A percentile compares a stretch with the other conserved stretches of the same genome.
These are phyloP conservation scores for Asteroscopus sphinx DNA, from an alignment of 2,888 invertebrate genomes.

Conservation along the genomic window DNA sequence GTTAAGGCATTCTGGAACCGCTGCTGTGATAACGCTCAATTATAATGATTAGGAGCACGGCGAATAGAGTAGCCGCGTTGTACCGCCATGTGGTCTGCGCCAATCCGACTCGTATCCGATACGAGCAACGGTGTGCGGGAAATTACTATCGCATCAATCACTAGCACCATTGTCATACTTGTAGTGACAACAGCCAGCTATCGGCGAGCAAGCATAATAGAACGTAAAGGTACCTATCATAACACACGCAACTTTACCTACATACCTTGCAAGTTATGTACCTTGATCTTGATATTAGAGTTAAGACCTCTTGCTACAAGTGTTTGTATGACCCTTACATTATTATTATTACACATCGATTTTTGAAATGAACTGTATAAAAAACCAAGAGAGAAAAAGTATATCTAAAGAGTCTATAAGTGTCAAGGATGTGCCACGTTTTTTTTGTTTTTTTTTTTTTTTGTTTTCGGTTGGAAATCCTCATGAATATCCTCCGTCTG, in stretches of 20 bases:
- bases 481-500: too few relatives aligned
- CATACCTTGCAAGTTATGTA: slow-evolving; percentile 38
- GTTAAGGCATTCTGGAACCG: slow-evolving; percentile 70
- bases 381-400: too few relatives aligned
- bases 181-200: slow-evolving; percentile 69
- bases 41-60: slow-evolving; percentile 77
- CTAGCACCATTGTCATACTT: slow-evolving; percentile 80
- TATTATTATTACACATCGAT: slow-evolving; percentile 9
- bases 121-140: slow-evolving; percentile 85
- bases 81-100: slow-evolving; percentile 72
- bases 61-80: slow-evolving; percentile 64
- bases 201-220: slow-evolving; percentile 60
- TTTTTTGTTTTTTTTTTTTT: too few relatives aligned
- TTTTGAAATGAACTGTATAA: not conserved
- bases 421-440: slow-evolving; percentile 28
- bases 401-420: not conserved
- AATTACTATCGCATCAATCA: slow-evolving; percentile 87
- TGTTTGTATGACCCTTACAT: too few relatives aligned
- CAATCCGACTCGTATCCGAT: slow-evolving; percentile 83
- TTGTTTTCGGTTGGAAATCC: too few relatives aligned
- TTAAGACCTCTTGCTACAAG: slow-evolving; percentile 21
- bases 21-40: slow-evolving; percentile 74
- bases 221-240: slow-evolving; percentile 55
- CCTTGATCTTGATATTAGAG: slow-evolving; percentile 52
- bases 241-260: slow-evolving; percentile 42